These are phyloP conservation scores for Triops cancriformis DNA, from an alignment of 1,140 invertebrate species.

Conservation along the genomic window DNA sequence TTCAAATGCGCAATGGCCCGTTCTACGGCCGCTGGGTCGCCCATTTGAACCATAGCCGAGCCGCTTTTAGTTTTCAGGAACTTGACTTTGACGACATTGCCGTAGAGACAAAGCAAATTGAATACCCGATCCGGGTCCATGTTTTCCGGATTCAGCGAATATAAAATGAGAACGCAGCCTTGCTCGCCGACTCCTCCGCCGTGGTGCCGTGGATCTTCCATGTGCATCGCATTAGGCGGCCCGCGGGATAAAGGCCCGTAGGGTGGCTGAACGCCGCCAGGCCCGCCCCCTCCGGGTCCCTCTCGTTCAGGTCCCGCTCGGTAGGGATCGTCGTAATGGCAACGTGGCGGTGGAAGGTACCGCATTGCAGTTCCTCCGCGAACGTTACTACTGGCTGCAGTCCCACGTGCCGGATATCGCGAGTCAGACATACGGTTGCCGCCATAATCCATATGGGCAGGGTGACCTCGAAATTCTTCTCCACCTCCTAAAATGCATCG, in stretches of 20 bases:
- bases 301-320: not conserved
- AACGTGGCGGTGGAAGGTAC: not conserved
- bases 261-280: conserved; percentile 40
- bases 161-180: conserved; percentile 94
- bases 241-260: conserved; percentile 32
- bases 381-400: conserved; percentile 25
- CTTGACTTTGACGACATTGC: conserved; percentile 95
- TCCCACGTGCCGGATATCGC: conserved; percentile 23
- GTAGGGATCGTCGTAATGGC: not conserved
- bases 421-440: not conserved
- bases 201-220: conserved; percentile 26
- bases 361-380: not conserved
- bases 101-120: conserved; percentile 97
- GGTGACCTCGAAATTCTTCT: not conserved
- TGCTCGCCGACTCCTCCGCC: conserved; percentile 36
- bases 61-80: conserved; percentile 98
- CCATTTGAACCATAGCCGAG: conserved; percentile 99
- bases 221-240: conserved; percentile 34
- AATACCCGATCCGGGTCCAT: conserved; percentile 96
- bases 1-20: conserved; percentile 89
- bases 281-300: conserved; percentile 33
- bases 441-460: not conserved
- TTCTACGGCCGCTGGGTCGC: conserved; percentile 87
- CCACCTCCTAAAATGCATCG: not conserved
- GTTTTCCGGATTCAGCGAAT: conserved; percentile 84